A percentile compares a stretch with the other conserved stretches of the same genome.
Conservation (phyloP, 2,113 vertebrate genomes). For the Takifugu bimaculatus region DNA sequence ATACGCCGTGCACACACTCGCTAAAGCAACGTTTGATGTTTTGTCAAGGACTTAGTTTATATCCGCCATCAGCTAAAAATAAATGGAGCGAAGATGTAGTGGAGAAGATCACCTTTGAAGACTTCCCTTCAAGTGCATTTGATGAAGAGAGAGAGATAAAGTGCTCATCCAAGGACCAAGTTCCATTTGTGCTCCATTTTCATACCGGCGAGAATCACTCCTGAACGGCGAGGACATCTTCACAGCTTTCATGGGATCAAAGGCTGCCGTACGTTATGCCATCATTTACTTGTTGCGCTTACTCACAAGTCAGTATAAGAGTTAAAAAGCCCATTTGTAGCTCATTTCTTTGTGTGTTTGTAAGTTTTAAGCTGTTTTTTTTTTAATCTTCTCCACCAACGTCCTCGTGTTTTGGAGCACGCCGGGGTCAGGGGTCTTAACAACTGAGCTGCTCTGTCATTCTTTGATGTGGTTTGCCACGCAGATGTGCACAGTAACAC, state of each 20-base stretch:
- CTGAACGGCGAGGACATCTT: slow-evolving; percentile 3
- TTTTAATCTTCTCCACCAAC: slow-evolving; percentile 26
- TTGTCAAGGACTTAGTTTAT: slow-evolving; percentile 60
- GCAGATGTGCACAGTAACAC: slow-evolving; percentile 31
- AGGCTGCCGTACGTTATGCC: slow-evolving; percentile 4
- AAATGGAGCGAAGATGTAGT: slow-evolving; percentile 43
- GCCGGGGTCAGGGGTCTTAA: slow-evolving; percentile 66
- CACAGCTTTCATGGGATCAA: slow-evolving; percentile 11
- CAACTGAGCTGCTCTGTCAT: slow-evolving; percentile 54
- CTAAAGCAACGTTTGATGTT: slow-evolving; percentile 58
- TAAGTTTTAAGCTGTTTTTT: slow-evolving; percentile 11
- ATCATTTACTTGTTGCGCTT: slow-evolving; percentile 5
- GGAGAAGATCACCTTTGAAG: slow-evolving; percentile 46
- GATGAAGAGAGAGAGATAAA: slow-evolving; percentile 38
- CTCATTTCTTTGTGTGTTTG: not conserved
- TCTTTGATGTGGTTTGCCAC: slow-evolving; percentile 67
- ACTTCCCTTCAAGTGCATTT: slow-evolving; percentile 28
- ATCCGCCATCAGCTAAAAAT: slow-evolving; percentile 56
- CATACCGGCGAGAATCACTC: slow-evolving; percentile 32
- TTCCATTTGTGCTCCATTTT: slow-evolving; percentile 33
- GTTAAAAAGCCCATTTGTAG: slow-evolving; percentile 51
- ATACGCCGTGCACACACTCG: slow-evolving; percentile 54
- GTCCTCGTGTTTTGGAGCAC: slow-evolving; percentile 63
- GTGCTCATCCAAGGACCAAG: slow-evolving; percentile 19
- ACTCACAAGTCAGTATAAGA: slow-evolving; percentile 46